Conservation (phyloP, 2,797 vertebrate species). For the Sitta carolinensis region DNA sequence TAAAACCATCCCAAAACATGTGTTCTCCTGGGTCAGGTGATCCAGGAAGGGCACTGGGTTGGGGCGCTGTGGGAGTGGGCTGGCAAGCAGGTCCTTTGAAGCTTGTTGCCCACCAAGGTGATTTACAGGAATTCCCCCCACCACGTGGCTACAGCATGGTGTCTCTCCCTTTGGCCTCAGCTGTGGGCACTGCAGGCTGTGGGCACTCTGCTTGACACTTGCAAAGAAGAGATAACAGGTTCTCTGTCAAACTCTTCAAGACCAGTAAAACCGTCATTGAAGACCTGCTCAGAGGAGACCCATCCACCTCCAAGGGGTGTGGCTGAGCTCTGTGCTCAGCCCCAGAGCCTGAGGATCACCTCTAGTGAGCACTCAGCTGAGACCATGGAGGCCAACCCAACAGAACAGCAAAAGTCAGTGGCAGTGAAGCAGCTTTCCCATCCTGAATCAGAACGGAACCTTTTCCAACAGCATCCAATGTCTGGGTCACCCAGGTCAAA, state of each 20-base stretch:
- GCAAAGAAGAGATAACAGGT: not conserved
- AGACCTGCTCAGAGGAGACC: not conserved
- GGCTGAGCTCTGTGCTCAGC: not conserved
- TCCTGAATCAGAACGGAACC: not conserved
- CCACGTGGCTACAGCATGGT: accelerated
- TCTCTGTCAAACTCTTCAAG: not conserved
- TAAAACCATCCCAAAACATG: not conserved
- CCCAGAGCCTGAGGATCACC: not conserved
- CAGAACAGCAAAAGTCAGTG: not conserved
- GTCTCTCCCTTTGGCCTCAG: accelerated
- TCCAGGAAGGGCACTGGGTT: not conserved
- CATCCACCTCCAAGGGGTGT: not conserved
- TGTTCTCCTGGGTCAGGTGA: accelerated
- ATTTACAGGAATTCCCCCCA: accelerated
- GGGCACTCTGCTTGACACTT: not conserved
- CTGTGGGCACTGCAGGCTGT: not conserved
- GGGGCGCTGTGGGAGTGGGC: not conserved
- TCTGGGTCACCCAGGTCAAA: not conserved
- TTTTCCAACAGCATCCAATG: not conserved
- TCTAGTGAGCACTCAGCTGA: not conserved
- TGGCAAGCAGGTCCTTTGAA: not conserved
- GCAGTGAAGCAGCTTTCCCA: not conserved
- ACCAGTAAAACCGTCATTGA: not conserved
- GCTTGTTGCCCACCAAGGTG: not conserved
- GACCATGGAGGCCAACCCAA: not conserved